These are phyloP conservation scores for Cryptocheilus praepositus DNA, from an alignment of 2,888 invertebrate genomes.

Conservation along the genomic window DNA sequence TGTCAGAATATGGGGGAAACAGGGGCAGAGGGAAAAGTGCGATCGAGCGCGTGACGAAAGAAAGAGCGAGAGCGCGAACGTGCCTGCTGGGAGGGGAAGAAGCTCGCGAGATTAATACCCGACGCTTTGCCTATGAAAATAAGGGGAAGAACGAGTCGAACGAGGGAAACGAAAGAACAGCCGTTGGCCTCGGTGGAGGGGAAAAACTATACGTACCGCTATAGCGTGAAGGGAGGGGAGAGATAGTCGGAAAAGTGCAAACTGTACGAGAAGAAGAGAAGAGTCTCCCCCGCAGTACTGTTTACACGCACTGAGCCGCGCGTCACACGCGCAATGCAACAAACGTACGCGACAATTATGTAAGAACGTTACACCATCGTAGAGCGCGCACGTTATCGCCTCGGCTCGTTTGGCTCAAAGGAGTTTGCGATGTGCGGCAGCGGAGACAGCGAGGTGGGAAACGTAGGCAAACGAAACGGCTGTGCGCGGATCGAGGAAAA, in stretches of 20 bases:
- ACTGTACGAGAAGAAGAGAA: slow-evolving; percentile 23
- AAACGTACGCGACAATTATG: slow-evolving; percentile 47
- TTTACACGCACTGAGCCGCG: slow-evolving; percentile 28
- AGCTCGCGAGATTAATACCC: too few species aligned
- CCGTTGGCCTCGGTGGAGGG: too few species aligned
- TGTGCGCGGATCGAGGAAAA: neutral
- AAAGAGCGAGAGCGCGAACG: slow-evolving; percentile 17
- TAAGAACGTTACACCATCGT: slow-evolving; percentile 57
- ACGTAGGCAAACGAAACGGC: neutral
- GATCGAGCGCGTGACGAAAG: slow-evolving; percentile 21
- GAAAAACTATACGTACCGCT: too few species aligned
- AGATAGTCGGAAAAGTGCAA: slow-evolving; percentile 31
- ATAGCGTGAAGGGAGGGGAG: slow-evolving; percentile 15
- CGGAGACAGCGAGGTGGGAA: neutral
- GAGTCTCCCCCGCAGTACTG: too few species aligned
- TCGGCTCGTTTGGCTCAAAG: too few species aligned
- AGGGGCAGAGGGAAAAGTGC: slow-evolving; percentile 25
- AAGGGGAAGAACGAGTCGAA: neutral
- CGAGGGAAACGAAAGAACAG: neutral
- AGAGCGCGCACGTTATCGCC: slow-evolving; percentile 5
- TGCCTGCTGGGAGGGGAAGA: slow-evolving; percentile 19
- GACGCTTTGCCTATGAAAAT: too few species aligned
- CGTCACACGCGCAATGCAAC: slow-evolving; percentile 44
- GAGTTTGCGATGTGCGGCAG: neutral
- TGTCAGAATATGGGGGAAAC: slow-evolving; percentile 54